Evolutionary conservation across 2,113 vertebrate species (phyloP), one percentile per base, ranked within the genome.

Genomic region (Sorex araneus): DNA sequence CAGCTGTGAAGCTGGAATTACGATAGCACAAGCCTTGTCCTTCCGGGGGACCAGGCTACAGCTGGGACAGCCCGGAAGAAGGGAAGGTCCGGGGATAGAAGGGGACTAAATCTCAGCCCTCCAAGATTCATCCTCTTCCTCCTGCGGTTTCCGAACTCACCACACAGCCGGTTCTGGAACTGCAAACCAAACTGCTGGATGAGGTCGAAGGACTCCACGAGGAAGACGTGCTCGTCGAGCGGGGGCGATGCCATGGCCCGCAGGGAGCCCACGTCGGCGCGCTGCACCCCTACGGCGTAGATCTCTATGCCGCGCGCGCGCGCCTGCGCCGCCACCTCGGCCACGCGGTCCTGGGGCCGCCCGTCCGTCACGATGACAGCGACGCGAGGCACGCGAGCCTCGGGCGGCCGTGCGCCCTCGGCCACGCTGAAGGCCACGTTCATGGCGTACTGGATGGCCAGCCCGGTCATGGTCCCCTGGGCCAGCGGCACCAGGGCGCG

Each of bases 401-500:
- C 95, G 0, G 1, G 96, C 0, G 98, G 98, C 2, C 99, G 98
- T 0, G 99, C 99, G 0, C 99, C 99, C 92, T 98, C 99, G 32
- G 98, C 97, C 0, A 92, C 67, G 13, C 92, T 99, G 97, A 99
- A 99, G 67, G 99, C 99, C 73, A 98, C 97, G 0, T 99, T 99
- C 99, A 99, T 99, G 97, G 98, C 94, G 0, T 99, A 99, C 95
- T 98, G 99, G 97, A 99, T 99, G 91, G 99, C 99, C 93, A 99
- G 97, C 2, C 99, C 99, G 0, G 99, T 99, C 99, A 99, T 99
- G 89, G 99, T 99, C 63, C 99, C 99, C 97, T 99, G 99, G 25
- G 99, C 98, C 80, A 99, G 97, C 0, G 99, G 99, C 54, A 99
- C 91, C 93, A 99, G 98, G 94, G 98, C 95, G 47, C 98, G 98